phyloP scores from a whole-genome alignment of 1,140 invertebrate species.

The Neodiprion pinetum region DNA sequence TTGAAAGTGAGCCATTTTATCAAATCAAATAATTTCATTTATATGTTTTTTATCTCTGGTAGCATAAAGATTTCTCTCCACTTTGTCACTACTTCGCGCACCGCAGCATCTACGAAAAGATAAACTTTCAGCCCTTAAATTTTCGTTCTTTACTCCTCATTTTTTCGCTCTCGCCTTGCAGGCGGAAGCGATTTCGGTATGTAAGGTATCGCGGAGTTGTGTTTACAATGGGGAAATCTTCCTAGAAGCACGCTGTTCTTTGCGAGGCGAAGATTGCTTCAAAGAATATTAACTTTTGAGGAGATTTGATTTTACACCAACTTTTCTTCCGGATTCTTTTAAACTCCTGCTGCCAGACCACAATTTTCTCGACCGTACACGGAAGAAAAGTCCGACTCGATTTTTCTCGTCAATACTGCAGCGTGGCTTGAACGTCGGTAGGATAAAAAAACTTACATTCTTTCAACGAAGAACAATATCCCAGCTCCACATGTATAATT shows the following conservation, averaged over 20 bases:
- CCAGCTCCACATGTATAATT: background rate
- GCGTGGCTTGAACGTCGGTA: background rate
- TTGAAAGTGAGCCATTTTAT: no score
- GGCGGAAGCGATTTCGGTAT: background rate
- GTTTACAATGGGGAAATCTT: background rate
- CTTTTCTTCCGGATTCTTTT: background rate
- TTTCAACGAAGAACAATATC: background rate
- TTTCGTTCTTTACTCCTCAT: background rate
- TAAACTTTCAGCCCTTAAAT: background rate
- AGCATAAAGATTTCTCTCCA: background rate
- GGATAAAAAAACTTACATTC: background rate
- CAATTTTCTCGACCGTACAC: background rate
- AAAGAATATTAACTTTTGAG: constrained; percentile 2
- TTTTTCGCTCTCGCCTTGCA: background rate
- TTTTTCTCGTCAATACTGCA: background rate
- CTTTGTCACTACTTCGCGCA: background rate
- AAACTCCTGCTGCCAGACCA: background rate
- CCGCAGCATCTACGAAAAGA: background rate
- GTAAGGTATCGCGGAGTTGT: background rate
- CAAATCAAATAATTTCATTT: background rate
- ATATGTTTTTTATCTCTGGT: background rate
- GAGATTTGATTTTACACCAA: background rate
- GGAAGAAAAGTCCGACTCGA: background rate
- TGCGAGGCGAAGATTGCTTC: constrained; percentile 1
- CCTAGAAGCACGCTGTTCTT: background rate